phyloP scores from a whole-genome alignment of 2,888 invertebrate species.

The Candidula unifasciata region DNA sequence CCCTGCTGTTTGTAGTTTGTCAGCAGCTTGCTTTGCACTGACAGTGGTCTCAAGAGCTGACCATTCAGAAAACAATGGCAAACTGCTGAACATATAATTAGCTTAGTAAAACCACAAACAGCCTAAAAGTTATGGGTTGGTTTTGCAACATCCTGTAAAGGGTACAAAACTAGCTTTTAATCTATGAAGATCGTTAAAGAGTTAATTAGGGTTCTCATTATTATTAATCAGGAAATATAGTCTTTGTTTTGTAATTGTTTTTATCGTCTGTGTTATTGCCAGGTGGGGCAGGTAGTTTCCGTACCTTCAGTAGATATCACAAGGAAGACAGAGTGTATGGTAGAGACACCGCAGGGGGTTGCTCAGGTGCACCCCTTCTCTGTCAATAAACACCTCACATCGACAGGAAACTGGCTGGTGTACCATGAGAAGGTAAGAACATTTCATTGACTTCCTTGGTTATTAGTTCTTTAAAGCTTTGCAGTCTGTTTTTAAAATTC shows the following conservation, averaged over 20 bases:
- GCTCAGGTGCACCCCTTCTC: constrained; percentile 74
- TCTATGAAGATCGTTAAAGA: too few species aligned
- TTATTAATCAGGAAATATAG: too few species aligned
- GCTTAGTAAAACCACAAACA: too few species aligned
- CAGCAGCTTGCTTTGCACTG: too few species aligned
- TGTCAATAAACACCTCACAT: constrained; percentile 69
- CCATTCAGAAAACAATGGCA: too few species aligned
- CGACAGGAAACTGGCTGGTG: constrained; percentile 69
- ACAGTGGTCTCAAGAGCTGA: too few species aligned
- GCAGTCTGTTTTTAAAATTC: not conserved
- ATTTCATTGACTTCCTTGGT: not conserved
- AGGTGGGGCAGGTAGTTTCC: constrained; percentile 47
- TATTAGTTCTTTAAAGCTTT: not conserved
- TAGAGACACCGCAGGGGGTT: constrained; percentile 70
- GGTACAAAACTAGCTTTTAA: too few species aligned
- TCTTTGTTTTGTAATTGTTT: not conserved
- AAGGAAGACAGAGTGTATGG: constrained; percentile 64
- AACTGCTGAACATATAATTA: too few species aligned
- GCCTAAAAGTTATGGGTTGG: too few species aligned
- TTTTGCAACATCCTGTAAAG: too few species aligned
- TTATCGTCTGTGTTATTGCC: not conserved
- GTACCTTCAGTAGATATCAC: constrained; percentile 41
- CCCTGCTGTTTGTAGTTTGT: too few species aligned
- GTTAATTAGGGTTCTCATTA: too few species aligned
- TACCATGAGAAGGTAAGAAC: constrained; percentile 74